Conservation (phyloP, 2,113 vertebrate genomes). For the Oncorhynchus clarkii region DNA sequence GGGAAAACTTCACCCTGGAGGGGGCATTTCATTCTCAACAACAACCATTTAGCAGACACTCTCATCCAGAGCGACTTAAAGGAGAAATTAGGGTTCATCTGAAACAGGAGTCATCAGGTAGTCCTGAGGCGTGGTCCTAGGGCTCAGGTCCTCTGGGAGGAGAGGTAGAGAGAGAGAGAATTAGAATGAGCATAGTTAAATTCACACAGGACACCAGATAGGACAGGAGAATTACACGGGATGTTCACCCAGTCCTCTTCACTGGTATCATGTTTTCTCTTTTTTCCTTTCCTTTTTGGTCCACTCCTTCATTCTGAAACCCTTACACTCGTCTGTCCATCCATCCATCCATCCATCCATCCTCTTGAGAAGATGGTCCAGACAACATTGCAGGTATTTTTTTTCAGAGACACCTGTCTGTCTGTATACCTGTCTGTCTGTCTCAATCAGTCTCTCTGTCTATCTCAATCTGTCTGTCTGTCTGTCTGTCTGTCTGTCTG, state of each 20-base stretch:
- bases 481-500: conserved; percentile 1
- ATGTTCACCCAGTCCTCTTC: conserved; percentile 26
- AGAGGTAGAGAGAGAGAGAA: no score
- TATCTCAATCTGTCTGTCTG: conserved; percentile 4
- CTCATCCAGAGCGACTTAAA: no score
- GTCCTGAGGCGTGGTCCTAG: no score
- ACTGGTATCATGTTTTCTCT: conserved; percentile 52
- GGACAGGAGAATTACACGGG: no score
- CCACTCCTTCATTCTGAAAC: conserved; percentile 14
- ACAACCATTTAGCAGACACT: neutral
- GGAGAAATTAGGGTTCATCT: no score
- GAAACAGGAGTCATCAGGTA: no score
- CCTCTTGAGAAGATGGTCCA: conserved; percentile 36
- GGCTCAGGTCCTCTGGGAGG: no score
- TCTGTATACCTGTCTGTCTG: conserved; percentile 19
- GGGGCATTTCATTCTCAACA: neutral
- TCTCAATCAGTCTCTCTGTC: conserved; percentile 24
- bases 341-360: conserved; percentile 47
- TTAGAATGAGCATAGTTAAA: no score
- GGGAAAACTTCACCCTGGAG: neutral
- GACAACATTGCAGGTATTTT: conserved; percentile 67
- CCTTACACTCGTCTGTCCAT: conserved; percentile 15
- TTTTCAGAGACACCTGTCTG: neutral
- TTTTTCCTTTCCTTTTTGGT: conserved; percentile 50
- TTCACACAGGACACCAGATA: no score